Conservation (phyloP, 2,888 invertebrate species). For the Rhingia campestris region DNA sequence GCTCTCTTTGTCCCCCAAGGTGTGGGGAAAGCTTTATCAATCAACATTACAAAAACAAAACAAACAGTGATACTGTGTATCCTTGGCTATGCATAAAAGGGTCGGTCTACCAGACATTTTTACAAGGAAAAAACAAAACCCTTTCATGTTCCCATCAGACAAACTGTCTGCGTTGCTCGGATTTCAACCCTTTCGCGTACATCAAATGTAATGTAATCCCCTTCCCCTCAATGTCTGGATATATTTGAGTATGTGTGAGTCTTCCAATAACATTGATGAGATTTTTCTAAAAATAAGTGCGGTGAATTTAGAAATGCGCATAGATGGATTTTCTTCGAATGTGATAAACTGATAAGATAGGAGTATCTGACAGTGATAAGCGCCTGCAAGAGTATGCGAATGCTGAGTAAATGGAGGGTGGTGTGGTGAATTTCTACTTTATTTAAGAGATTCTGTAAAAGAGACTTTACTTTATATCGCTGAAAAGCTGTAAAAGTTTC, state of each 20-base stretch:
- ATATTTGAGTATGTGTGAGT: neutral
- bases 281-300: conserved; percentile 61
- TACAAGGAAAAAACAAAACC: neutral
- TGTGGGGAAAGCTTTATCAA: conserved; percentile 60
- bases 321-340: conserved; percentile 4
- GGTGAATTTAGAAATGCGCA: conserved; percentile 44
- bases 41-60: neutral
- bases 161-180: neutral
- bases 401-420: neutral
- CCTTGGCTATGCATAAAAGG: neutral
- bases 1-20: conserved; percentile 24
- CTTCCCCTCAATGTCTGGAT: conserved; percentile 15
- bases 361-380: neutral
- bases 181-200: conserved; percentile 6
- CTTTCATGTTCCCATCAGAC: conserved; percentile 3
- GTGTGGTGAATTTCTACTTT: conserved; percentile 5
- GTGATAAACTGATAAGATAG: neutral
- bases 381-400: neutral
- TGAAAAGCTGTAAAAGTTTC: conserved; percentile 13
- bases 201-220: conserved; percentile 18
- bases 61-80: neutral
- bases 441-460: neutral
- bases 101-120: conserved; percentile 8
- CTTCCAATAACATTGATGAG: conserved; percentile 7
- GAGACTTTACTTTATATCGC: neutral